Percentiles rank a stretch among this genome's conserved stretches.
Evolutionary conservation across 2,113 vertebrate species (phyloP).

Genomic region (Antechinus stuartii): DNA sequence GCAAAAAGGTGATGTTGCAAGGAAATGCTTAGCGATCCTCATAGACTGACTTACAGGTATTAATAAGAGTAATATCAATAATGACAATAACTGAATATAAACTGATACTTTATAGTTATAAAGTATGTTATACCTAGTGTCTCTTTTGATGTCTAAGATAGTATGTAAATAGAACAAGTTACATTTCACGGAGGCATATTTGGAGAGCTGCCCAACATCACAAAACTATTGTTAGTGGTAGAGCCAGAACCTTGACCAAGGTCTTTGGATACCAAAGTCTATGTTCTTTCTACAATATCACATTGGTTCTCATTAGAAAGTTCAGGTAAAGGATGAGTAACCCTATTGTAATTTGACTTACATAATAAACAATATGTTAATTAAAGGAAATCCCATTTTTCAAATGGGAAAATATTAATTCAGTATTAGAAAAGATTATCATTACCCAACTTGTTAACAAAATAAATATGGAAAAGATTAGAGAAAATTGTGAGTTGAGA

Average conservation of each 20-base stretch:
- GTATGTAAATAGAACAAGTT: background rate
- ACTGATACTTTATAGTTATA: background rate
- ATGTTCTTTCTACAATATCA: background rate
- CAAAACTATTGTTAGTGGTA: background rate
- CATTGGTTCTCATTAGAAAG: background rate
- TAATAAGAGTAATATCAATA: background rate
- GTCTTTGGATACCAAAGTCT: background rate
- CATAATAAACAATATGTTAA: background rate
- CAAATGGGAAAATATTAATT: background rate
- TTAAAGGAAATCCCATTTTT: background rate
- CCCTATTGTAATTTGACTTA: background rate
- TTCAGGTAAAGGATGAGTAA: slow-evolving; percentile 1
- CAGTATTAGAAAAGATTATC: slow-evolving; percentile 24
- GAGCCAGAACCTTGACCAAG: background rate
- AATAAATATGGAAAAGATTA: slow-evolving; percentile 11
- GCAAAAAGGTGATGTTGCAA: slow-evolving; percentile 72
- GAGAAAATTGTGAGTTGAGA: background rate
- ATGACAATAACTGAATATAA: background rate
- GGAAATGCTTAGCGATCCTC: slow-evolving; percentile 38
- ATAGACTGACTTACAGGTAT: slow-evolving; percentile 9
- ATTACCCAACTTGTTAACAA: background rate
- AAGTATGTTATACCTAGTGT: background rate
- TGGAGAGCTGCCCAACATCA: background rate
- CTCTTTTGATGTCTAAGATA: background rate
- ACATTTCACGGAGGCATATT: background rate